A percentile compares a stretch with the other conserved stretches of the same genome.
Conservation (phyloP, 2,888 invertebrate species). For the Anticlea derivata region DNA sequence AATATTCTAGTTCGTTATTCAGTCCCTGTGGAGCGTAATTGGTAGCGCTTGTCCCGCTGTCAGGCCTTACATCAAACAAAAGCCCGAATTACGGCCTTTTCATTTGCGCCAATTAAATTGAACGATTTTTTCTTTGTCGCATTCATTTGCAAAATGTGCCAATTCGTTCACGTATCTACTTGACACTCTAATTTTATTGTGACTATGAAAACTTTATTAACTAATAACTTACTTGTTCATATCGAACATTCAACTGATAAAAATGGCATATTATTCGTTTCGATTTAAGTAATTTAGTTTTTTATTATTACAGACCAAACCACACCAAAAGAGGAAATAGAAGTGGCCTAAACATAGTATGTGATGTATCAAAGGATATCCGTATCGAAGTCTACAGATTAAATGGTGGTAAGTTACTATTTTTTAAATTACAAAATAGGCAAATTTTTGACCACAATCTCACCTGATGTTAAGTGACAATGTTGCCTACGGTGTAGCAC, state of each 20-base stretch:
- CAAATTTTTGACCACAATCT: too few species aligned
- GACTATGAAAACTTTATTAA: not conserved
- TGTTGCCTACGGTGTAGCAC: too few species aligned
- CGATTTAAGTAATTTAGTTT: not conserved
- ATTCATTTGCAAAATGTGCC: constrained; percentile 10
- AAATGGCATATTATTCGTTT: not conserved
- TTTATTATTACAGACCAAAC: constrained; percentile 27
- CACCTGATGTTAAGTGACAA: too few species aligned
- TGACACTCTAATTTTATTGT: not conserved
- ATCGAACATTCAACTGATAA: too few species aligned
- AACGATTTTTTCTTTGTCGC: constrained; percentile 43
- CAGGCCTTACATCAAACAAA: constrained; percentile 58
- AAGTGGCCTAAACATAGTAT: constrained; percentile 19
- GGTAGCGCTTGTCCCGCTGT: constrained; percentile 49
- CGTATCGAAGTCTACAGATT: constrained; percentile 29
- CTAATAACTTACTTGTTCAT: too few species aligned
- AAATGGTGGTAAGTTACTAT: constrained; percentile 30
- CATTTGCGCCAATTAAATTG: constrained; percentile 57
- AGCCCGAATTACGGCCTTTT: constrained; percentile 56
- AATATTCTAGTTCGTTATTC: constrained; percentile 62
- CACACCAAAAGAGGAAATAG: constrained; percentile 10
- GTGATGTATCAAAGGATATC: constrained; percentile 20
- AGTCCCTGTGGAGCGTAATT: constrained; percentile 56
- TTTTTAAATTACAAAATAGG: too few species aligned
- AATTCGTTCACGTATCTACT: constrained; percentile 7